These are phyloP conservation scores for Tenualosa thibaudeaui DNA, from an alignment of 2,797 vertebrate genomes.

Conservation along the genomic window DNA sequence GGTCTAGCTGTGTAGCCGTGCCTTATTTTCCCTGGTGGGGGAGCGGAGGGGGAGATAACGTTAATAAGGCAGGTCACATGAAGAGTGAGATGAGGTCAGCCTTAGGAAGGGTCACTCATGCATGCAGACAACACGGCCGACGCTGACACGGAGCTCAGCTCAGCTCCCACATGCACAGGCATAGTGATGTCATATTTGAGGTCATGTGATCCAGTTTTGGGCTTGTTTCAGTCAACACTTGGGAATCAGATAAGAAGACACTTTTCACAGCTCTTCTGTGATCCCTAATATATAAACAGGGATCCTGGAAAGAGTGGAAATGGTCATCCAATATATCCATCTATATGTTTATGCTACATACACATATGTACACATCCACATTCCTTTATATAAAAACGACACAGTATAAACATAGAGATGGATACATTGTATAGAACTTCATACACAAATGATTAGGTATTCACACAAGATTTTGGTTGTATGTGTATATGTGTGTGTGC, in stretches of 20 bases:
- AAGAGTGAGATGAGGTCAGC: background rate
- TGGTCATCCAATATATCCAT: background rate
- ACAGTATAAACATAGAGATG: too few relatives aligned
- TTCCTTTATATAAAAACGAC: too few relatives aligned
- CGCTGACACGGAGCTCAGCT: background rate
- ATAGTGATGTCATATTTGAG: background rate
- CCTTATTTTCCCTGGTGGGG: background rate
- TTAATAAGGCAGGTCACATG: background rate
- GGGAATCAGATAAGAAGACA: background rate
- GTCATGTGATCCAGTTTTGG: background rate
- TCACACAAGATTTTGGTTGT: too few relatives aligned
- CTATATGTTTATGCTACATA: background rate
- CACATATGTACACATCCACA: background rate
- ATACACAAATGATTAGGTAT: too few relatives aligned
- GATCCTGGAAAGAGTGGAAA: too few relatives aligned
- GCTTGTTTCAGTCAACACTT: background rate
- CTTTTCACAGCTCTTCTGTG: background rate
- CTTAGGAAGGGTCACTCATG: background rate
- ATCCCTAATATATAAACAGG: background rate
- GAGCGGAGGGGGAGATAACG: background rate
- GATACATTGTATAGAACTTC: too few relatives aligned
- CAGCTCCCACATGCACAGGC: background rate
- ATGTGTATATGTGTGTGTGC: too few relatives aligned
- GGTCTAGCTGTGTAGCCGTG: background rate
- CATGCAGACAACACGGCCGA: background rate